Evolutionary conservation across 2,888 invertebrate genomes (phyloP).

Genomic region (Sepioteuthis lessoniana): DNA sequence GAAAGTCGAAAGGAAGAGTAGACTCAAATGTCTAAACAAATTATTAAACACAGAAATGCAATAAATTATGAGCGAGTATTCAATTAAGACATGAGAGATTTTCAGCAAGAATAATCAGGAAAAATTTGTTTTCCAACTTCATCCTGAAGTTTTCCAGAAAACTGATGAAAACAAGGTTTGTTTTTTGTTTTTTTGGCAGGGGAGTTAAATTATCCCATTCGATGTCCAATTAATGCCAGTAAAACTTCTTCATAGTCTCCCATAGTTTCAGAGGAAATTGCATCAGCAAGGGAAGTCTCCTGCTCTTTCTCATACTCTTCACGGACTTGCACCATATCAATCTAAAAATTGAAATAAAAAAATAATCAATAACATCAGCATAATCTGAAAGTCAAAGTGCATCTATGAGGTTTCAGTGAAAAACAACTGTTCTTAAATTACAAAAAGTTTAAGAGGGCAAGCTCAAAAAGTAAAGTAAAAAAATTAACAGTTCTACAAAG

Average conservation of each 20-base stretch:
- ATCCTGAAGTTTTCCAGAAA: not conserved
- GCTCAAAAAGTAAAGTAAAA: no score
- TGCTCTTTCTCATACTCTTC: conserved; percentile 60
- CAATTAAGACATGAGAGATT: not conserved
- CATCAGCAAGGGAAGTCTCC: conserved; percentile 59
- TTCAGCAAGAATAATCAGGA: not conserved
- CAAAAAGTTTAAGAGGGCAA: no score
- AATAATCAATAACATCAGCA: no score
- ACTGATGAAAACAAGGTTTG: not conserved
- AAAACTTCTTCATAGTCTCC: conserved; percentile 58
- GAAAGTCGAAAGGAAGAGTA: no score
- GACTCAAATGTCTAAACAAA: no score
- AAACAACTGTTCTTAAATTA: no score
- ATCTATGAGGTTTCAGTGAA: no score
- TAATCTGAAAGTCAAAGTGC: no score
- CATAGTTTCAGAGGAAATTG: conserved; percentile 59
- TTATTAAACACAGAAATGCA: not conserved
- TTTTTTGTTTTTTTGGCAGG: not conserved
- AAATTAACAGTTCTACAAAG: no score
- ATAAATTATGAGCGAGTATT: not conserved
- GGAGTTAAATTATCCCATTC: not conserved
- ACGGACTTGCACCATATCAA: conserved; percentile 61
- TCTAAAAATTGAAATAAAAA: conserved; percentile 52
- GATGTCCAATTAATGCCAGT: conserved; percentile 54
- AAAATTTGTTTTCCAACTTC: not conserved